These are phyloP conservation scores for Heliconius hewitsoni DNA, from an alignment of 1,140 invertebrate species.

Conservation along the genomic window DNA sequence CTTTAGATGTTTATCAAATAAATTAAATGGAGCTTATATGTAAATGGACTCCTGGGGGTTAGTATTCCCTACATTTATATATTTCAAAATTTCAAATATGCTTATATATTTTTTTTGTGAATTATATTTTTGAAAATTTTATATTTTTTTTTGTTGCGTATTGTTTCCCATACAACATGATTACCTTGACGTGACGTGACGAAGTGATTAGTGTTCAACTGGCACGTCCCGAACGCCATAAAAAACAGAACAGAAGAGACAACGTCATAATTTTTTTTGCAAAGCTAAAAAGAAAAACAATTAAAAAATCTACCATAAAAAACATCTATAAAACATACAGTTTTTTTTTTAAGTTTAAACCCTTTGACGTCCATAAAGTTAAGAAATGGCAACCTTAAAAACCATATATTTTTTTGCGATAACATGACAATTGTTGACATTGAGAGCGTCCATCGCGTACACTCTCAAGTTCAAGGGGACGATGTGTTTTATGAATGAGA, in stretches of 20 bases:
- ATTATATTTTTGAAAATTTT: too few species aligned
- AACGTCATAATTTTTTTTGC: too few species aligned
- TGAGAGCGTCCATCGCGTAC: conserved; percentile 21
- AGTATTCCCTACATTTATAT: neutral
- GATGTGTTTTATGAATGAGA: conserved; percentile 27
- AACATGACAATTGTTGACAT: conserved; percentile 32
- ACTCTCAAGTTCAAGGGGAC: conserved; percentile 29
- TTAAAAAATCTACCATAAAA: too few species aligned
- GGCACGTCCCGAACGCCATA: too few species aligned
- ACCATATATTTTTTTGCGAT: neutral
- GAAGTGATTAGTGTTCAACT: too few species aligned
- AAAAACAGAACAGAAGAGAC: too few species aligned
- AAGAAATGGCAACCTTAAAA: neutral
- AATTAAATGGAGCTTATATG: neutral
- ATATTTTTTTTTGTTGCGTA: too few species aligned
- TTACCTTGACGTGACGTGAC: too few species aligned
- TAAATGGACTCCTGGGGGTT: neutral
- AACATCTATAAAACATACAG: too few species aligned
- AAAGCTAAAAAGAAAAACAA: neutral
- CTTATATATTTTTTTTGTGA: neutral
- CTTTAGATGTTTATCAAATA: neutral
- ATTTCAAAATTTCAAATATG: neutral
- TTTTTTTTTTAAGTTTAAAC: too few species aligned
- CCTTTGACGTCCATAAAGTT: neutral
- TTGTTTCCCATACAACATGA: too few species aligned